A percentile compares a stretch with the other conserved stretches of the same genome.
Evolutionary conservation across 2,113 vertebrate species (phyloP).

Genomic region (Zosterops japonicus): DNA sequence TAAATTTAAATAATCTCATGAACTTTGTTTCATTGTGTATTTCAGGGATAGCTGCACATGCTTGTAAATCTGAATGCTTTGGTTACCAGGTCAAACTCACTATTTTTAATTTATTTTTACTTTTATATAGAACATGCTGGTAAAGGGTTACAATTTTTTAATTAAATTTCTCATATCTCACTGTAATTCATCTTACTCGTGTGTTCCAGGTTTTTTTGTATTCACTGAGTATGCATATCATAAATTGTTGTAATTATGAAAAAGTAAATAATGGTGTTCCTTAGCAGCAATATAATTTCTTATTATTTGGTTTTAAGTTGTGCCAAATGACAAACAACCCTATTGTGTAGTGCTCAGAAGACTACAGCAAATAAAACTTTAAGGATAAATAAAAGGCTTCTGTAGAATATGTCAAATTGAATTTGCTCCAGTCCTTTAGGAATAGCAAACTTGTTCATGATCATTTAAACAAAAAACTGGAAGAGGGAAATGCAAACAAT

Average conservation of each 20-base stretch:
- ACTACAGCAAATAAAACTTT: constrained; percentile 1
- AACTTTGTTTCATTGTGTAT: not conserved
- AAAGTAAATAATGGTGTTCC: not conserved
- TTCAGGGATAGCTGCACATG: not conserved
- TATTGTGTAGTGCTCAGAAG: not conserved
- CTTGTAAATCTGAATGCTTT: not conserved
- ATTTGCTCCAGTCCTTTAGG: not conserved
- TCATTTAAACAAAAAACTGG: constrained; percentile 12
- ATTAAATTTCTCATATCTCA: not conserved
- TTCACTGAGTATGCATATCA: not conserved
- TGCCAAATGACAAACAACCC: not conserved
- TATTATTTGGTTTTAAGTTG: not conserved
- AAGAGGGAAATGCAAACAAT: not conserved
- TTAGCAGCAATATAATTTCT: not conserved
- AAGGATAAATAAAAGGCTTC: constrained; percentile 26
- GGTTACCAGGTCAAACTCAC: not conserved
- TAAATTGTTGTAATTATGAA: not conserved
- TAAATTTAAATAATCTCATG: not conserved
- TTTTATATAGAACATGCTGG: not conserved
- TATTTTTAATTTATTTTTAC: not conserved
- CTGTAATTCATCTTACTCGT: not conserved
- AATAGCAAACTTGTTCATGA: not conserved
- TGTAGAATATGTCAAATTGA: not conserved
- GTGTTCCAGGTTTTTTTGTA: not conserved
- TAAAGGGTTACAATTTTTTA: not conserved